These are phyloP conservation scores for Dasyornis broadbenti DNA, from an alignment of 2,113 vertebrate genomes.

Conservation along the genomic window DNA sequence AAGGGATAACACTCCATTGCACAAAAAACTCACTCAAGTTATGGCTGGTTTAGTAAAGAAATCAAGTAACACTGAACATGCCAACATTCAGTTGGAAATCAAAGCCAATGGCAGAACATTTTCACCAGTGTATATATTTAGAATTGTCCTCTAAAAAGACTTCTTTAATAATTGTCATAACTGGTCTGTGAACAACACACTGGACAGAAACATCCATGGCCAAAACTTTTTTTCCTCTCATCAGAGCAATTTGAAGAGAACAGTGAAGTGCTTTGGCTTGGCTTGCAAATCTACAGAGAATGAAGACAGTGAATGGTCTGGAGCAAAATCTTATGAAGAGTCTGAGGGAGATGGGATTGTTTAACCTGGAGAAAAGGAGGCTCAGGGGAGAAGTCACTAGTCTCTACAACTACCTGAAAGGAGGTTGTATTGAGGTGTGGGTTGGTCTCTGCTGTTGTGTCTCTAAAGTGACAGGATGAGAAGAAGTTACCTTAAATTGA, in stretches of 20 bases:
- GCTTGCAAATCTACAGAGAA: background rate
- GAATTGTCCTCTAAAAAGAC: background rate
- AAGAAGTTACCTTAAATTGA: background rate
- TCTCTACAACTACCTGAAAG: background rate
- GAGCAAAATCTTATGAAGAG: background rate
- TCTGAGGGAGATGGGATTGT: background rate
- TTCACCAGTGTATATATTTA: background rate
- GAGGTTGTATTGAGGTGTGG: background rate
- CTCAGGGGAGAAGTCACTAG: background rate
- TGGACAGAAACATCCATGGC: background rate
- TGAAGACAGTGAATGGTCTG: background rate
- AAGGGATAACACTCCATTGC: background rate
- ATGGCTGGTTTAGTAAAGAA: background rate
- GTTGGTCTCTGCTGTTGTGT: background rate
- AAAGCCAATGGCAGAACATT: background rate
- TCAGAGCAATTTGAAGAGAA: background rate
- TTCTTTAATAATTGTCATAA: background rate
- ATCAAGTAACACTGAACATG: background rate
- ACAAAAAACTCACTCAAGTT: background rate
- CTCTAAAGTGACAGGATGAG: background rate
- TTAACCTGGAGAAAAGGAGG: background rate
- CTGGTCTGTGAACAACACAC: background rate
- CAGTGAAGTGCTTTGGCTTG: background rate
- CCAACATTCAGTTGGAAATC: background rate
- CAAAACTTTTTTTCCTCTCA: background rate